These are phyloP conservation scores for Himantopus leucocephalus DNA, from an alignment of 2,113 vertebrate species.

Conservation along the genomic window DNA sequence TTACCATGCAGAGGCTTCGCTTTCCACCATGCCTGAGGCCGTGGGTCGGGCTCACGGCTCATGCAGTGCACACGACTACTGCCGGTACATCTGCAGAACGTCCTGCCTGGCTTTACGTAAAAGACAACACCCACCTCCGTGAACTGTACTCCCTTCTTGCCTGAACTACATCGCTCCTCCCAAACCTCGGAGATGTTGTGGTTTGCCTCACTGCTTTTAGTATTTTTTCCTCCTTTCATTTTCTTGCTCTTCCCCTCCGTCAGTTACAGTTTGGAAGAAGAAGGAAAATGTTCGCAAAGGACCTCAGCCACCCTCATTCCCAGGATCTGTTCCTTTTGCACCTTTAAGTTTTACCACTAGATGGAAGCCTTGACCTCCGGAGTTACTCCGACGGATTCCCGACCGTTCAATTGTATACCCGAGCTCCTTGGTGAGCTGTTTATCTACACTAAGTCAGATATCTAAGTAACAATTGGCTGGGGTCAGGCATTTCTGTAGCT, in stretches of 20 bases:
- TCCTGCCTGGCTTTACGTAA: not conserved
- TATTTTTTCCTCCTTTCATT: not conserved
- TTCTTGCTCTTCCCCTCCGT: not conserved
- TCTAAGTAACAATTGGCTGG: not conserved
- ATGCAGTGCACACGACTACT: rapidly evolving
- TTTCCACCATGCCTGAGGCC: not conserved
- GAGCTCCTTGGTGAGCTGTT: rapidly evolving
- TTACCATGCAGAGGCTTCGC: not conserved
- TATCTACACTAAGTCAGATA: not conserved
- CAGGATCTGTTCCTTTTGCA: not conserved
- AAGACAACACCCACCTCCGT: not conserved
- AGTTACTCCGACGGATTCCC: not conserved
- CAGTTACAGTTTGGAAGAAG: not conserved
- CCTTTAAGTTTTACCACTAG: slow-evolving; percentile 28
- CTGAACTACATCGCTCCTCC: not conserved
- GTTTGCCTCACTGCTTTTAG: not conserved
- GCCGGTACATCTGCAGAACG: not conserved
- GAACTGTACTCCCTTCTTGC: not conserved
- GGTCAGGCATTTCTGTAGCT: not conserved
- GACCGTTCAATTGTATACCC: rapidly evolving
- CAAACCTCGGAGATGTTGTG: not conserved
- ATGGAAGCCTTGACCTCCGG: slow-evolving; percentile 51
- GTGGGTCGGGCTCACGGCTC: rapidly evolving
- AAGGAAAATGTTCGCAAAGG: not conserved
- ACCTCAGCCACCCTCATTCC: not conserved